phyloP scores from a whole-genome alignment of 2,888 invertebrate species.

The Chrysolina haemoptera region DNA sequence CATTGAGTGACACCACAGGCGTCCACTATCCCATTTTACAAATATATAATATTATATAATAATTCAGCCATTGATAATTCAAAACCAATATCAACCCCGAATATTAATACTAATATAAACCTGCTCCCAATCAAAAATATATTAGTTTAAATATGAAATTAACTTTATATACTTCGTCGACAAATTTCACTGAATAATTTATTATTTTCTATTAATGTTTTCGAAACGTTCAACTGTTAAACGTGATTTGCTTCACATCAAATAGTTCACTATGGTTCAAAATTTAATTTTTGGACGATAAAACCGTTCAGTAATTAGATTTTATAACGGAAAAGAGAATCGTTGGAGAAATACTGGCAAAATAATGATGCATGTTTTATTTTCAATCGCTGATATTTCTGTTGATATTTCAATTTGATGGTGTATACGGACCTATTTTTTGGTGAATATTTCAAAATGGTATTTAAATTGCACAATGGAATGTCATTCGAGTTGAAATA shows the following conservation, averaged over 20 bases:
- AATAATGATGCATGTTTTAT: conserved; percentile 6
- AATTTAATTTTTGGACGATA: conserved; percentile 8
- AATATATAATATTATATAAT: no score
- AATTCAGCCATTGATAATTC: no score
- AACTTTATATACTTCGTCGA: neutral
- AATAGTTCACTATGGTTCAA: conserved; percentile 3
- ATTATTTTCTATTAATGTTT: neutral
- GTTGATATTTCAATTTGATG: conserved; percentile 16
- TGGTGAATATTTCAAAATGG: neutral
- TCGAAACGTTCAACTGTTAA: neutral
- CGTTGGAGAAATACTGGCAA: neutral
- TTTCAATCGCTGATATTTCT: conserved; percentile 5
- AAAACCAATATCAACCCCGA: neutral
- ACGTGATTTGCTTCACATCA: neutral
- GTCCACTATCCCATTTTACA: no score
- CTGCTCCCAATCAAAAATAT: neutral
- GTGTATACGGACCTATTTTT: neutral
- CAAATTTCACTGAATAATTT: neutral
- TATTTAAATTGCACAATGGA: neutral
- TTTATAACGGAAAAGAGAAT: neutral
- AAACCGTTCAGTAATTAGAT: conserved; percentile 10
- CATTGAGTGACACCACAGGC: no score
- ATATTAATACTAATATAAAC: neutral
- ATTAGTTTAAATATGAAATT: neutral
- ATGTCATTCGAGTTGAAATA: neutral